Evolutionary conservation across 2,113 vertebrate species (phyloP).

Genomic region (Sus scrofa): DNA sequence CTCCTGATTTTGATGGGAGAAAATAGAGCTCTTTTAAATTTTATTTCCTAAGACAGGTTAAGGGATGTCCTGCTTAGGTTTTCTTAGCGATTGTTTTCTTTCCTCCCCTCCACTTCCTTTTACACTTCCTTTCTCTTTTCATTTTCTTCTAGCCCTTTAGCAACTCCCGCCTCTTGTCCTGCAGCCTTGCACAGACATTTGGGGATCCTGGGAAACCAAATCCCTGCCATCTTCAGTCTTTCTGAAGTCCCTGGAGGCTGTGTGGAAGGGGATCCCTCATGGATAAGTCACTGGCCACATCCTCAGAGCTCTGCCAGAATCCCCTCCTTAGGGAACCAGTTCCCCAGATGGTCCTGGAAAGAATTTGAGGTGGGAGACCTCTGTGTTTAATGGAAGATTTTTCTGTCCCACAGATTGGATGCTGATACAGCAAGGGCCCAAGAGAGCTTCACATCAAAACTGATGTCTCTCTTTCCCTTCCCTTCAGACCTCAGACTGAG

Average conservation of each 20-base stretch:
- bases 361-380: background rate
- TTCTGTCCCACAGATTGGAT: background rate
- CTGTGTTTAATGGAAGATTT: background rate
- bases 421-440: background rate
- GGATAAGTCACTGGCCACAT: background rate
- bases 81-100: conserved; percentile 50
- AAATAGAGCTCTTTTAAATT: background rate
- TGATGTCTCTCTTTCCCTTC: background rate
- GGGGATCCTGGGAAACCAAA: background rate
- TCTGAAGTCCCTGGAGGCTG: background rate
- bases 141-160: background rate
- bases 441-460: background rate
- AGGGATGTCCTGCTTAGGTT: background rate
- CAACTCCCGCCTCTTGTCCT: background rate
- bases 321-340: background rate
- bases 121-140: background rate
- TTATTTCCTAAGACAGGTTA: conserved; percentile 34
- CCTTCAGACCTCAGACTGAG: background rate
- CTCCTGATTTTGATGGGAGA: background rate
- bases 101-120: background rate
- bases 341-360: background rate
- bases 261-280: background rate
- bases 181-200: background rate
- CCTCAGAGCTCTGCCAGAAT: background rate
- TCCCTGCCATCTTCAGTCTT: background rate